A percentile compares a stretch with the other conserved stretches of the same genome.
phyloP scores from a whole-genome alignment of 2,113 vertebrate genomes.

The Gorsachius goisagi region DNA sequence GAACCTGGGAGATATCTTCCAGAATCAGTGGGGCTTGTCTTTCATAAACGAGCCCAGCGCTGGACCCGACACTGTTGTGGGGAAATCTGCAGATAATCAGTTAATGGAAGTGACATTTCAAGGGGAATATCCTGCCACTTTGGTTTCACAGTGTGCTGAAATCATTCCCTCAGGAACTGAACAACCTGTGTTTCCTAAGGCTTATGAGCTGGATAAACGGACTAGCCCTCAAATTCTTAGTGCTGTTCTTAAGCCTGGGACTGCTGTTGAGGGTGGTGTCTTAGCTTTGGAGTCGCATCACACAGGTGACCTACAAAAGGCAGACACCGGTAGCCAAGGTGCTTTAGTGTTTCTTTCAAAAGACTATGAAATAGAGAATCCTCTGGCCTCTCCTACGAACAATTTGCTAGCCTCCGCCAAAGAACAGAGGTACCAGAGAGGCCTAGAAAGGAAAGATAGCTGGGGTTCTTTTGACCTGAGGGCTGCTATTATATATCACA shows the following conservation, averaged over 20 bases:
- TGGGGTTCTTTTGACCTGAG: constrained; percentile 91
- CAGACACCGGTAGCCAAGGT: constrained; percentile 80
- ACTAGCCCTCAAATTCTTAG: constrained; percentile 87
- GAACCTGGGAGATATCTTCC: constrained; percentile 97
- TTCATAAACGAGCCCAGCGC: constrained; percentile 97
- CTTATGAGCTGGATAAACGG: constrained; percentile 90
- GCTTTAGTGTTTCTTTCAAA: constrained; percentile 85
- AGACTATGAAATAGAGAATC: constrained; percentile 86
- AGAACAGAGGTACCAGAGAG: constrained; percentile 87
- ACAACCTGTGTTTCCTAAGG: constrained; percentile 83
- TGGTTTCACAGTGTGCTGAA: constrained; percentile 82
- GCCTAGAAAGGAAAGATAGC: constrained; percentile 89
- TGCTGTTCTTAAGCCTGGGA: constrained; percentile 75
- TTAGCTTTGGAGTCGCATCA: constrained; percentile 80
- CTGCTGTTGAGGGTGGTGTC: constrained; percentile 75
- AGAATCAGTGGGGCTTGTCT: constrained; percentile 99
- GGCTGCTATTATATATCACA: constrained; percentile 97
- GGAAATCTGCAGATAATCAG: constrained; percentile 77
- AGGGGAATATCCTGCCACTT: constrained; percentile 80
- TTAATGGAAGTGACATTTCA: constrained; percentile 84
- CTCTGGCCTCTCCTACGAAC: constrained; percentile 85
- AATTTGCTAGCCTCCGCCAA: constrained; percentile 86
- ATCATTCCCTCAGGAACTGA: constrained; percentile 81
- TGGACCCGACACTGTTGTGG: constrained; percentile 81
- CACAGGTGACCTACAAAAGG: constrained; percentile 80